Base-by-base conservation (phyloP, 64 coral and sea anemone genomes). In the Exaiptasia diaphana region DNA sequence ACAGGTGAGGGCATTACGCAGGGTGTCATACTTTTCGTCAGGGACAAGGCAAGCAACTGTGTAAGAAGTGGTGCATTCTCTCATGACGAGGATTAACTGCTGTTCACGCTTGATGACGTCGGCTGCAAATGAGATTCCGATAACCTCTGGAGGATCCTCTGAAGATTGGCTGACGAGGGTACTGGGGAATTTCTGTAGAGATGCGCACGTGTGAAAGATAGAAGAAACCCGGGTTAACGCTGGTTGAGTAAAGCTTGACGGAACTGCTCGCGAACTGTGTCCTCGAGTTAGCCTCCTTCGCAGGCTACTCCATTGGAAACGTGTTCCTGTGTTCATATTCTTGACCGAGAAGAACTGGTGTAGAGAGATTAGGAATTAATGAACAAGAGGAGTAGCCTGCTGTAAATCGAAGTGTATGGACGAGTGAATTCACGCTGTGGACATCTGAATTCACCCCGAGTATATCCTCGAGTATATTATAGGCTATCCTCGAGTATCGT, bases 1-100 rank as follows among this genome's bases (percentile, higher is more conserved):
- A 12, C 23, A 28, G 13, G 85, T 69, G 17, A 88, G 62, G 30
- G 74, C 74, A 37, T 88, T 64, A 1, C 64, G 43, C 0, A 88
- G 50, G 31, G 74, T 79, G 37, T 88, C 74, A 37, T 68, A 22
- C 38, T 57, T 88, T 33, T 88, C 75, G 49, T 88, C 74, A 1
- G 46, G 18, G 24, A 82, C 52, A 29, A 70, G 24, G 65, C 43
- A 70, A 4, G 79, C 48, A 5, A 8, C 28, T 41, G 64, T 53
- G 63, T 54, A 82, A 0, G 45, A 70, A 0, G 64, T 82, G 28
- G 61, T 37, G 30, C 22, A 60, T 55, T 61, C 76, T 23, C 53
- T 23, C 0, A 43, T 21, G 20, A 79, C 23, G 13, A 60, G 55
- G 5, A 79, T 27, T 42, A 63, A 29, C 11, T 79, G 76, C 20